These are phyloP conservation scores for Delia radicum DNA, from an alignment of 1,140 invertebrate species.

Conservation along the genomic window DNA sequence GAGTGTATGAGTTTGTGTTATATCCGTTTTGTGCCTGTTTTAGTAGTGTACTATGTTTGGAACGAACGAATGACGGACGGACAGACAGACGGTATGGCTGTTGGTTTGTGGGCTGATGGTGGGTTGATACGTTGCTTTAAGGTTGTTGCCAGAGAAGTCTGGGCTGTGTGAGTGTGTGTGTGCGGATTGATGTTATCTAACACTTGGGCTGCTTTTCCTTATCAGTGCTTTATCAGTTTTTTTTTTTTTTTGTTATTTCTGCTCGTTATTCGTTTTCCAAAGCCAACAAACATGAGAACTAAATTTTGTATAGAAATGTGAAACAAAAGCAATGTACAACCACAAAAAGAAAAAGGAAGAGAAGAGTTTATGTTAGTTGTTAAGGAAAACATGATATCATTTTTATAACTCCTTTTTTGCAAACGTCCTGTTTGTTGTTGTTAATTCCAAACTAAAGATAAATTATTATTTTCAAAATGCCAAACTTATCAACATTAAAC, in stretches of 20 bases:
- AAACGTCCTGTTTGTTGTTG: not conserved
- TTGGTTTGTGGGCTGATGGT: not conserved
- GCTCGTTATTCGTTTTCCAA: not conserved
- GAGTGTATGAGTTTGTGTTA: not conserved
- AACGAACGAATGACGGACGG: not conserved
- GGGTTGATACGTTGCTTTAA: not conserved
- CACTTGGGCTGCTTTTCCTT: conserved; percentile 50
- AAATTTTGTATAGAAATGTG: not conserved
- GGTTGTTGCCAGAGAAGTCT: not conserved
- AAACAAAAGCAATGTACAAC: not conserved
- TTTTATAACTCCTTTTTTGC: not conserved
- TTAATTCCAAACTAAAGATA: not conserved
- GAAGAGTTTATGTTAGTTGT: not conserved
- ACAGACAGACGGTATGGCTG: not conserved
- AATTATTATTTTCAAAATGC: no score
- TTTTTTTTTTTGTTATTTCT: conserved; percentile 28
- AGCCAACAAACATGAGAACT: not conserved
- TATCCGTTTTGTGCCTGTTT: not conserved
- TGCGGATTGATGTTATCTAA: conserved; percentile 51
- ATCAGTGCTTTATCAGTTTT: conserved; percentile 56
- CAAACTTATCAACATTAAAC: no score
- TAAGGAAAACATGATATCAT: not conserved
- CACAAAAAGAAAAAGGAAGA: not conserved
- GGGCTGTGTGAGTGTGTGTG: not conserved
- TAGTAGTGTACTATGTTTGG: not conserved